A percentile compares a stretch with the other conserved stretches of the same genome.
Evolutionary conservation across 2,888 invertebrate genomes (phyloP).

Genomic region (Siphonodentalium dalli): DNA sequence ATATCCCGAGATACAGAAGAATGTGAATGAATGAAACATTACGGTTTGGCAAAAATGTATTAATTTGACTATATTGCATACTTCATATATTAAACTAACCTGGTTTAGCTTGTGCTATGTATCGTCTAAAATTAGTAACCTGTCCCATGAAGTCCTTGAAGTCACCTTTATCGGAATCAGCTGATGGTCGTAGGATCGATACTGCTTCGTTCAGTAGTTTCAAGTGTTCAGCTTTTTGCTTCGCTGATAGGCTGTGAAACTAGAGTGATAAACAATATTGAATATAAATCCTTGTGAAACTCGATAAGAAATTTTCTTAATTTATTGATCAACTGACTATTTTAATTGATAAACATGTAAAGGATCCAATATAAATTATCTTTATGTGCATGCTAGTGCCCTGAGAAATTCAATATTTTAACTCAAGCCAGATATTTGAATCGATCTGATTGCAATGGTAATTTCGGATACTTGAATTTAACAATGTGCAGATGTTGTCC

Average conservation of each 20-base stretch:
- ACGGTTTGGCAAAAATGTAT: no score
- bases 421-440: no score
- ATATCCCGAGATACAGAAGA: no score
- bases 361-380: no score
- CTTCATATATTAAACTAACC: conserved; percentile 20
- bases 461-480: no score
- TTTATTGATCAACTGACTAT: neutral
- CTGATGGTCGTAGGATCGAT: conserved; percentile 36
- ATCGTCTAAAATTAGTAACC: conserved; percentile 48
- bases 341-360: no score
- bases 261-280: conserved; percentile 17
- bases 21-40: no score
- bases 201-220: conserved; percentile 49
- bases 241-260: conserved; percentile 45
- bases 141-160: conserved; percentile 36
- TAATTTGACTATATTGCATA: neutral
- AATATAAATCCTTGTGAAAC: neutral
- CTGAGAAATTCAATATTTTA: no score
- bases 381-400: no score
- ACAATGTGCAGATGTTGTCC: no score
- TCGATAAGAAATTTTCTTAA: no score
- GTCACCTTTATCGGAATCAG: conserved; percentile 35
- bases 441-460: no score
- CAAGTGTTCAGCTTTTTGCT: conserved; percentile 51
- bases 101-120: conserved; percentile 48